Percentiles rank a stretch among this genome's conserved stretches.
phyloP scores from a whole-genome alignment of 2,113 vertebrate species.

The Promerops cafer region DNA sequence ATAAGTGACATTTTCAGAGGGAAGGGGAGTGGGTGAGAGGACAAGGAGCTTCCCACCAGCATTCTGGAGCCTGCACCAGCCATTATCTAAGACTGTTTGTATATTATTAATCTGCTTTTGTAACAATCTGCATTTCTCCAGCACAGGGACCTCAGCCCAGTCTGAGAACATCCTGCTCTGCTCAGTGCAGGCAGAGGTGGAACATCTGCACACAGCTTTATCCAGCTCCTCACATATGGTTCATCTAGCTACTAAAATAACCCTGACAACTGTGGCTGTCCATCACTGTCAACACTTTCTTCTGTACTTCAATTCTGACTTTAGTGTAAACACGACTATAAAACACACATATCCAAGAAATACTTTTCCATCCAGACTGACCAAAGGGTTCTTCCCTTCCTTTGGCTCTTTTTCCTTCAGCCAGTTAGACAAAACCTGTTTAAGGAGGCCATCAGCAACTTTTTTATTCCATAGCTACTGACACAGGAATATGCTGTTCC shows the following conservation, averaged over 20 bases:
- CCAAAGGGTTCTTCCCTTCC: background rate
- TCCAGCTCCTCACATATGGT: background rate
- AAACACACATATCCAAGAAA: background rate
- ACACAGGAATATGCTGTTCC: background rate
- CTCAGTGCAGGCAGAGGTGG: background rate
- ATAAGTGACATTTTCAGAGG: slow-evolving; percentile 35
- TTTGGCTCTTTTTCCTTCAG: background rate
- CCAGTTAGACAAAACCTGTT: background rate
- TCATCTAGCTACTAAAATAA: background rate
- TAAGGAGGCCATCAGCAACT: background rate
- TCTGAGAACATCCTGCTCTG: background rate
- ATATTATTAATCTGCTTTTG: background rate
- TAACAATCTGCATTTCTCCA: background rate
- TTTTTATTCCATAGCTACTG: background rate
- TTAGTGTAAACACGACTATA: background rate
- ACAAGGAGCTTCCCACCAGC: background rate
- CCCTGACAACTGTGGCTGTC: background rate
- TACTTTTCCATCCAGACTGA: background rate
- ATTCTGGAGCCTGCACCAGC: background rate
- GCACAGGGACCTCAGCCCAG: background rate
- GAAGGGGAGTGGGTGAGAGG: slow-evolving; percentile 41
- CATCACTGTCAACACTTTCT: background rate
- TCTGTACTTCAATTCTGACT: background rate
- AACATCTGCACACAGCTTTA: background rate
- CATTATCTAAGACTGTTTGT: background rate